Evolutionary conservation across 2,888 invertebrate species (phyloP), one percentile per base, ranked within the genome.

Genomic region (Theristus sp.): DNA sequence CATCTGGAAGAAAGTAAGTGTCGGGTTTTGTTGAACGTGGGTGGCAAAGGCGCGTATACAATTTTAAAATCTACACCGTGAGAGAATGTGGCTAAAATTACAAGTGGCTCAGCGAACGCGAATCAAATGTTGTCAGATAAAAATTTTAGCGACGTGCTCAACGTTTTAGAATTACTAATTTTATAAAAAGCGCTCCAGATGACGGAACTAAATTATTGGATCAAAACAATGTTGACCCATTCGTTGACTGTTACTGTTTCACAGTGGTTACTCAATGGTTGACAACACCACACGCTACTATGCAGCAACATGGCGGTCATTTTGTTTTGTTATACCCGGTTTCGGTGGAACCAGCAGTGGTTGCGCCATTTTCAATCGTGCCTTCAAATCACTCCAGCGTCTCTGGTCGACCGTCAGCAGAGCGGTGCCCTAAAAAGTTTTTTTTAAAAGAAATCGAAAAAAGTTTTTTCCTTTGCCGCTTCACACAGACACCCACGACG

Each of bases 321-420:
- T 20, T 46, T 30, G 57, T 17, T 38, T 17, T 13, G 17, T 17
- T 13, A 38, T 63, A 65, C 70, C 65, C 29, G 98, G 98, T 66
- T 94, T 82, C 0, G 96, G 96, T 1, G 98, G 98, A n/a, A n/a
- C 80, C 76, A 98, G 98, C 0, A 99, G 79, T 0, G 98, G 98
- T 76, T 99, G 98, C 6, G 98, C 96, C 70, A 99, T 91, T 80
- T 96, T 96, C 76, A 99, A 80, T 73, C 98, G 82, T 74, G 96
- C 98, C 74, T 98, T 98, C 63, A 99, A 80, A 74, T 99, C 98
- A 76, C 96, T 91, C 98, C 98, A 99, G 75, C 98, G 81, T 71
- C 98, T 82, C 77, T 99, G 98, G 76, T 99, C 98, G 17, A 99
- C 98, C 1, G 98, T 99, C 53, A 99, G 79, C 29, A 99, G 79